phyloP scores from a whole-genome alignment of 2,888 invertebrate species.

The Callosobruchus maculatus region DNA sequence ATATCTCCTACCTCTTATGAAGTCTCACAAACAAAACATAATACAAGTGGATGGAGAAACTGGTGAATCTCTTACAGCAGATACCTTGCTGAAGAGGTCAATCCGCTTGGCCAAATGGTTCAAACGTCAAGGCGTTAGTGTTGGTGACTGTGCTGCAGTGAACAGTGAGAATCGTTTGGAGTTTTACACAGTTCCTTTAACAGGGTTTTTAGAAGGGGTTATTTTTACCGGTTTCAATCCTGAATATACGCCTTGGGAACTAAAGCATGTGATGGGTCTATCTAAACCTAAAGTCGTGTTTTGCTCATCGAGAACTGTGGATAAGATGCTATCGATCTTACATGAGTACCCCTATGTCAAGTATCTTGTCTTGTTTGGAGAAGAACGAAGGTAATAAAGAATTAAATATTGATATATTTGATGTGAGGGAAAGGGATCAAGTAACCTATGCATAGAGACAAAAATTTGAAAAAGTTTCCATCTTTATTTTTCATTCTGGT shows the following conservation, averaged over 20 bases:
- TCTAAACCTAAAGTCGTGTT: conserved; percentile 69
- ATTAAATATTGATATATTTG: no score
- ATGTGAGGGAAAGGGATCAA: no score
- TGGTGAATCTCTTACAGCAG: conserved; percentile 55
- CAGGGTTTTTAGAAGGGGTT: conserved; percentile 56
- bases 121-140: conserved; percentile 51
- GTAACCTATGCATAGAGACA: no score
- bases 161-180: conserved; percentile 64
- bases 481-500: no score
- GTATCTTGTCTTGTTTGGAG: conserved; percentile 53
- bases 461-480: no score
- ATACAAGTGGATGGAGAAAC: conserved; percentile 56
- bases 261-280: conserved; percentile 62
- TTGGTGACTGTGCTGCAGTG: conserved; percentile 57
- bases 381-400: conserved; percentile 29
- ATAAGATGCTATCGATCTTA: conserved; percentile 55
- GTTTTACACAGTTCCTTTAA: conserved; percentile 55
- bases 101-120: conserved; percentile 56
- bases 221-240: conserved; percentile 61
- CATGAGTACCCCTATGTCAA: conserved; percentile 33
- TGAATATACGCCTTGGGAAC: conserved; percentile 61
- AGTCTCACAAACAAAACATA: conserved; percentile 37
- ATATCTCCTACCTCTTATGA: conserved; percentile 32
- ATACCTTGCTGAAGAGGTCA: conserved; percentile 55
- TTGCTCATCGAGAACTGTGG: conserved; percentile 57